Conservation (phyloP, 1,140 invertebrate species). For the Elymnias hypermnestra region DNA sequence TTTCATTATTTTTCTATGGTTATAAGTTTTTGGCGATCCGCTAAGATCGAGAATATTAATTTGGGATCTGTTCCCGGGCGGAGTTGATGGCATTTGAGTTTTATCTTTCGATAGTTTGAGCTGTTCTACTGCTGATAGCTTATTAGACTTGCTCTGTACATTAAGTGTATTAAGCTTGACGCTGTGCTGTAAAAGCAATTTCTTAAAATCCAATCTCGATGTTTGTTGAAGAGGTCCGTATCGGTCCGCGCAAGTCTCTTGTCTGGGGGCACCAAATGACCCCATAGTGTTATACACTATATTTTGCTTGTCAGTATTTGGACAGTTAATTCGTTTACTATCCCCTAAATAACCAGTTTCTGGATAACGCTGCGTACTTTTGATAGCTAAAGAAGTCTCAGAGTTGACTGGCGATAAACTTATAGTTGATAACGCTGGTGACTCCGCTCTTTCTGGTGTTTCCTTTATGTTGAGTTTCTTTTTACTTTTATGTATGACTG, state of each 20-base stretch:
- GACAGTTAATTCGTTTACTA: slow-evolving; percentile 72
- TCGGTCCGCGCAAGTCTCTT: slow-evolving; percentile 76
- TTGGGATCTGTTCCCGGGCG: slow-evolving; percentile 57
- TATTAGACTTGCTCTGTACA: slow-evolving; percentile 76
- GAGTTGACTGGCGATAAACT: slow-evolving; percentile 75
- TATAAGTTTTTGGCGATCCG: slow-evolving; percentile 80
- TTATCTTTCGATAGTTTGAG: slow-evolving; percentile 83
- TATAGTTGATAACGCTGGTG: slow-evolving; percentile 71
- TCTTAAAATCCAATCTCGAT: slow-evolving; percentile 88
- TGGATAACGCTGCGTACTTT: slow-evolving; percentile 67
- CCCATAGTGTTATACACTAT: slow-evolving; percentile 7
- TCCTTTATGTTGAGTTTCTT: slow-evolving; percentile 83
- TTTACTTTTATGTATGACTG: slow-evolving; percentile 87
- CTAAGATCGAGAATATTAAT: slow-evolving; percentile 80
- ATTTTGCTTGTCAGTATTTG: slow-evolving; percentile 63
- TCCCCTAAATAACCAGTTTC: slow-evolving; percentile 78
- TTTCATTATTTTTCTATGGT: slow-evolving; percentile 77
- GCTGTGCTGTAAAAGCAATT: slow-evolving; percentile 84
- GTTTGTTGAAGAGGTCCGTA: slow-evolving; percentile 80
- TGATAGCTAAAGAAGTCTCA: slow-evolving; percentile 63
- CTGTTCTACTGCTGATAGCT: slow-evolving; percentile 89
- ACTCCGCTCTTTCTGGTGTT: slow-evolving; percentile 72
- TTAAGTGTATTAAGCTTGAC: slow-evolving; percentile 76
- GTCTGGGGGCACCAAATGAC: slow-evolving; percentile 65
- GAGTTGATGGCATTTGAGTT: slow-evolving; percentile 50